These are phyloP conservation scores for Pogona vitticeps DNA, from an alignment of 2,113 vertebrate species.

Conservation along the genomic window DNA sequence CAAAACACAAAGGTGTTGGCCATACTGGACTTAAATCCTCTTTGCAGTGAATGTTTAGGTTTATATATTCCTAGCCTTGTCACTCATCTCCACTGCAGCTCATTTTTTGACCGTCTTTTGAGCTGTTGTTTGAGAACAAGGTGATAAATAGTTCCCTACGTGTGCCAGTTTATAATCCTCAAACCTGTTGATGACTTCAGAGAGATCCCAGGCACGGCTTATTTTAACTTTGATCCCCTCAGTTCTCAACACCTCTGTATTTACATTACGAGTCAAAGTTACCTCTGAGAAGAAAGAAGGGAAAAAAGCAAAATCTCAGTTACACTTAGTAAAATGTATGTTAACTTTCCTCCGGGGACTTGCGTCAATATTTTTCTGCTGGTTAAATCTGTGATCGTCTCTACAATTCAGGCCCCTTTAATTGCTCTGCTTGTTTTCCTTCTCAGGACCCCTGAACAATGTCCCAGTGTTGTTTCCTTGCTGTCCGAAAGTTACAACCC, in stretches of 20 bases:
- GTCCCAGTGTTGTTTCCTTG: slow-evolving; percentile 95
- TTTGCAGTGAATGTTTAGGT: slow-evolving; percentile 39
- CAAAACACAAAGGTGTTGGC: slow-evolving; percentile 56
- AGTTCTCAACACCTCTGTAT: slow-evolving; percentile 13
- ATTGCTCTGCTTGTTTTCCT: not conserved
- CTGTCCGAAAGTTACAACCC: slow-evolving; percentile 99
- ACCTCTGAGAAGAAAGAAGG: not conserved
- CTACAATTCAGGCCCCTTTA: not conserved
- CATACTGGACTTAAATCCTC: slow-evolving; percentile 28
- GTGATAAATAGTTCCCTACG: slow-evolving; percentile 43
- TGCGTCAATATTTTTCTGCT: not conserved
- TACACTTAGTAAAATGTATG: not conserved
- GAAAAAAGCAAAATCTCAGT: not conserved
- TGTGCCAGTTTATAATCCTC: slow-evolving; percentile 38
- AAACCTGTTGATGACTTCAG: not conserved
- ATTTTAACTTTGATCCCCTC: slow-evolving; percentile 10
- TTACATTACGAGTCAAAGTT: slow-evolving; percentile 21
- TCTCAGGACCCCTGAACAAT: slow-evolving; percentile 96
- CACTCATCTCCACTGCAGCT: slow-evolving; percentile 43
- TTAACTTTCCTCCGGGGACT: not conserved
- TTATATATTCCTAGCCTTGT: slow-evolving; percentile 56
- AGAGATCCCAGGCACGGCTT: not conserved
- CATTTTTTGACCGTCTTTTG: slow-evolving; percentile 31
- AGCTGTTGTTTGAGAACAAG: slow-evolving; percentile 56
- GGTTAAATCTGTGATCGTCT: not conserved